Percentiles rank a stretch among this genome's conserved stretches.
Evolutionary conservation across 2,113 vertebrate genomes (phyloP).

Genomic region (Empidonax alnorum): DNA sequence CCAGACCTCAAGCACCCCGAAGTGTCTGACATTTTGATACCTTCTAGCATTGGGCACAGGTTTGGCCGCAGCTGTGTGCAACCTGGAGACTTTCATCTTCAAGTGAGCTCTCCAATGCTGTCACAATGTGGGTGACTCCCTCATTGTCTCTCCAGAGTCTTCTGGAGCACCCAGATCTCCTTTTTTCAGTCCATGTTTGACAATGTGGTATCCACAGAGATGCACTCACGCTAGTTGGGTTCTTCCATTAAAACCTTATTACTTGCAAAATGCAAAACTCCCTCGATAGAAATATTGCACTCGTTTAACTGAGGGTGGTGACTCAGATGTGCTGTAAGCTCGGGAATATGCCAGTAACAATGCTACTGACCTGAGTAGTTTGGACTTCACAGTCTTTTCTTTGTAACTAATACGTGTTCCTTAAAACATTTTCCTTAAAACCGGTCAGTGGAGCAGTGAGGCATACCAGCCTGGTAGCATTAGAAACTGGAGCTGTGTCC

Average conservation of each 20-base stretch:
- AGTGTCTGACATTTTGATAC: background rate
- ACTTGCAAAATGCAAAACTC: background rate
- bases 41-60: background rate
- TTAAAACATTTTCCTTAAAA: constrained; percentile 21
- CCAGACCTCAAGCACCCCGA: background rate
- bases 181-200: background rate
- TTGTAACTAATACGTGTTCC: background rate
- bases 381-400: constrained; percentile 10
- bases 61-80: background rate
- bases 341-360: background rate
- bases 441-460: background rate
- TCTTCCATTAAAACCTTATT: background rate
- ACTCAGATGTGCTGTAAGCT: background rate
- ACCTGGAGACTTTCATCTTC: background rate
- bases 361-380: background rate
- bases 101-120: background rate
- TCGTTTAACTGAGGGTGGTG: background rate
- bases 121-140: background rate
- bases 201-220: background rate
- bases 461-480: background rate
- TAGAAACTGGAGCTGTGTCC: background rate
- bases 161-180: background rate
- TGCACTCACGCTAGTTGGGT: background rate
- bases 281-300: background rate
- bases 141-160: background rate